Base-by-base conservation (phyloP, 2,113 vertebrate genomes). In the Ochotona curzoniae region DNA sequence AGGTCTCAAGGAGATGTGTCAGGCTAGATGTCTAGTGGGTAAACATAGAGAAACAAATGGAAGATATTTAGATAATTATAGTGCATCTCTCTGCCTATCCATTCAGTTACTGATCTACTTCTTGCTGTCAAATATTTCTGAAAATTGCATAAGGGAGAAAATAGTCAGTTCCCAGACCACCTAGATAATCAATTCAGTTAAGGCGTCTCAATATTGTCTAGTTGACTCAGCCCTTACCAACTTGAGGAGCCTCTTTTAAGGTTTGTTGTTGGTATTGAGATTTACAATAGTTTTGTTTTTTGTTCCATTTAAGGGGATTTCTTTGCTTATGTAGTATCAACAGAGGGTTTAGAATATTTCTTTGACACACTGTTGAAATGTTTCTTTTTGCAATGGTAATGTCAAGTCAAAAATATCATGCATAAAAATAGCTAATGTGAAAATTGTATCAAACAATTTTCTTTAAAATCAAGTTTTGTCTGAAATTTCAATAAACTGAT, bases 401-500 rank as follows among this genome's bases (percentile, higher is more conserved):
- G 21, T 47, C 71, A 73, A 75, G 57, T 57, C 4, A 38, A 49
- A 89, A 83, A 28, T 63, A 38, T 73, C 20, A 32, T 15, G 23
- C 61, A 75, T n/a, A n/a, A 15, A 25, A 71, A 35, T 28, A 69
- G 61, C 9, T 26, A 81, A 67, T 7, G 35, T 17, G 8, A 54
- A 18, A 88, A 30, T 26, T n/a, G 5, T 9, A 67, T 70, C 17
- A 91, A 80, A n/a, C 21, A 4, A 63, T 1, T 82, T 87, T 61
- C 26, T 94, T 76, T 32, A 35, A 90, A 85, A 35, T 63, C 4
- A 61, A 23, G 64, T 79, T 18, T 73, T 17, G 84, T 51, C 32
- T 51, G 13, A 75, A 87, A 84, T 23, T 11, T 69, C 18, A 83
- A n/a, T 76, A 90, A 87, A 89, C 63, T 57, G n/a, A 94, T 91